Conservation (phyloP, 2,888 invertebrate species). For the Rhingia campestris region DNA sequence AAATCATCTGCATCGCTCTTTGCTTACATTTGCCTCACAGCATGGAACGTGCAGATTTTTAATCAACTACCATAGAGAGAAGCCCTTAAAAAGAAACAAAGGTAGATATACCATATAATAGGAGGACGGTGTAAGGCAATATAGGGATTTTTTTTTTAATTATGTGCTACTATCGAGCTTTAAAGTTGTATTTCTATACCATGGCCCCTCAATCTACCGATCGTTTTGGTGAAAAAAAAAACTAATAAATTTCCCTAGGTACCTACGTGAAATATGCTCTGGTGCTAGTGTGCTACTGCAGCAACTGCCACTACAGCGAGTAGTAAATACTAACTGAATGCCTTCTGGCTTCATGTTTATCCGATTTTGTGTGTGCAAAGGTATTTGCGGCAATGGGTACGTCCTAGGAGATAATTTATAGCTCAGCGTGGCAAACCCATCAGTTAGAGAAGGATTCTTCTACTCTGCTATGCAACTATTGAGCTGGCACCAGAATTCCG, state of each 20-base stretch:
- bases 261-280: conserved; percentile 53
- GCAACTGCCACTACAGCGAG: not conserved
- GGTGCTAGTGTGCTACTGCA: conserved; percentile 28
- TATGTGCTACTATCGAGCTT: conserved; percentile 22
- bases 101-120: conserved; percentile 1
- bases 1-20: conserved; percentile 54
- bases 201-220: not conserved
- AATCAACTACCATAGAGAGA: conserved; percentile 56
- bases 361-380: conserved; percentile 49
- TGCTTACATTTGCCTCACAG: conserved; percentile 10
- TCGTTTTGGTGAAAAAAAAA: conserved; percentile 24
- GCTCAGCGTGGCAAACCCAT: conserved; percentile 35
- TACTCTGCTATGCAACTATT: conserved; percentile 45
- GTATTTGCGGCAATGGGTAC: conserved; percentile 16
- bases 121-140: not conserved
- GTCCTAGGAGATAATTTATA: conserved; percentile 65
- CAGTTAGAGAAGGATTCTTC: conserved; percentile 33
- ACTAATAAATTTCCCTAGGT: conserved; percentile 52
- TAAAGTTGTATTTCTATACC: conserved; percentile 52
- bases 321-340: conserved; percentile 37
- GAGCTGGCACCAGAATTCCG: conserved; percentile 48
- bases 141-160: not conserved
- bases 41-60: conserved; percentile 66
- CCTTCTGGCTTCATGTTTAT: conserved; percentile 52
- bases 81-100: conserved; percentile 19